A percentile compares a stretch with the other conserved stretches of the same genome.
These are phyloP conservation scores for Psittacus erithacus DNA, from an alignment of 2,113 vertebrate genomes.

Conservation along the genomic window DNA sequence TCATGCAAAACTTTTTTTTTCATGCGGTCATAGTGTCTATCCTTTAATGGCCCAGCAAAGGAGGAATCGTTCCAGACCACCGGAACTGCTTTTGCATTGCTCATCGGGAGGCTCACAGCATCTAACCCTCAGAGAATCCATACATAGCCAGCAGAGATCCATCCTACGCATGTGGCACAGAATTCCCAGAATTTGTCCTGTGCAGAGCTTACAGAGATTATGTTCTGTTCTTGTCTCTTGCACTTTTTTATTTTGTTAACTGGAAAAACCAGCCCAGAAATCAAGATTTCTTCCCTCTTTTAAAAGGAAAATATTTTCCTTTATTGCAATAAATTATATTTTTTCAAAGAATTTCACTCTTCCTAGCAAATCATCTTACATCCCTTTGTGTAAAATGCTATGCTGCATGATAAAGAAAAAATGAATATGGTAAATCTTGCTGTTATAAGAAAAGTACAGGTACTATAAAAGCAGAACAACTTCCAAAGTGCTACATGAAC, in stretches of 20 bases:
- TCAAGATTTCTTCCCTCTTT: not conserved
- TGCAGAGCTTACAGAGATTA: not conserved
- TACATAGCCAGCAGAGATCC: fast-evolving
- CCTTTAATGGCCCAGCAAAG: not conserved
- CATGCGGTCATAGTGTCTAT: not conserved
- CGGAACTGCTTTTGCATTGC: not conserved
- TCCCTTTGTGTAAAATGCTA: not conserved
- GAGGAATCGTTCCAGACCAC: not conserved
- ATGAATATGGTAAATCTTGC: not conserved
- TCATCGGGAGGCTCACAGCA: not conserved
- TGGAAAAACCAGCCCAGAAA: not conserved
- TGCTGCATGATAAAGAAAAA: not conserved
- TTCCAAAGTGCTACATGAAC: not conserved
- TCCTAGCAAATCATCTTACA: not conserved
- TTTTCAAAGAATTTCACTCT: not conserved
- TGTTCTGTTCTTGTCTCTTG: not conserved
- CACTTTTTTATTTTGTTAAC: not conserved
- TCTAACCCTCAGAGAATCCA: not conserved
- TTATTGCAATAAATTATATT: not conserved
- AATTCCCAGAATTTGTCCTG: not conserved
- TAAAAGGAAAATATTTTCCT: not conserved
- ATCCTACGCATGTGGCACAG: fast-evolving
- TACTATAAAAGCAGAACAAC: not conserved
- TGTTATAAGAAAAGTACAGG: not conserved
- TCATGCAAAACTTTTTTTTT: slow-evolving; percentile 10